These are phyloP conservation scores for Ricordea florida DNA, from an alignment of 92 coral and sea anemone species.

Conservation along the genomic window DNA sequence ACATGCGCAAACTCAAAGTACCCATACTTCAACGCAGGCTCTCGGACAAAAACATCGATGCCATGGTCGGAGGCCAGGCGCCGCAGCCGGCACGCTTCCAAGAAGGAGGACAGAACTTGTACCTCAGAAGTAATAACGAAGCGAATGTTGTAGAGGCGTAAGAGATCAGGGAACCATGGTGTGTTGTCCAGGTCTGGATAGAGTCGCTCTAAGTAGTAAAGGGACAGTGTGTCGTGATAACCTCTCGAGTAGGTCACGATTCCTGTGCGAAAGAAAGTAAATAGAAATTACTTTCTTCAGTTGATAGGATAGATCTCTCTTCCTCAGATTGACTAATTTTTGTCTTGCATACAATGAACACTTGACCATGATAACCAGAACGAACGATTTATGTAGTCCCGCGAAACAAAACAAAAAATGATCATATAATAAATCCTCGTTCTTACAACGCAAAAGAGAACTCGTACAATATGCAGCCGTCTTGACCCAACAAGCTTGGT, in stretches of 20 bases:
- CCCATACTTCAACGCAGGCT: conserved; percentile 44
- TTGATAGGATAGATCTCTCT: too few species aligned
- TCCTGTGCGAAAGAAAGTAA: conserved; percentile 34
- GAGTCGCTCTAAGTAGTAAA: conserved; percentile 62
- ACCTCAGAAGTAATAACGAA: conserved; percentile 48
- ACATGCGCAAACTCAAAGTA: conserved; percentile 72
- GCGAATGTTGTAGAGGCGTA: conserved; percentile 75
- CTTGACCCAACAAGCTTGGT: too few species aligned
- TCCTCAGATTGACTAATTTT: too few species aligned
- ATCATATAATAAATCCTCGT: too few species aligned
- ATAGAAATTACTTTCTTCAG: too few species aligned
- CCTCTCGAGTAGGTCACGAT: conserved; percentile 74
- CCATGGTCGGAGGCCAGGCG: conserved; percentile 14
- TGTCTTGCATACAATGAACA: too few species aligned
- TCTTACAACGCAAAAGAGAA: too few species aligned
- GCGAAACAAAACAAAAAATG: too few species aligned
- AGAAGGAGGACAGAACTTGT: conserved; percentile 17
- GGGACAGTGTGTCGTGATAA: conserved; percentile 74
- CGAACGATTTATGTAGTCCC: too few species aligned
- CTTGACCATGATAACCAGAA: too few species aligned
- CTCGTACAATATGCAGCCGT: too few species aligned
- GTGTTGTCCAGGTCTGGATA: conserved; percentile 36
- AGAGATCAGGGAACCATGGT: conserved; percentile 65
- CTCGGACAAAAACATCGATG: conserved; percentile 39
- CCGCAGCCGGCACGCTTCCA: conserved; percentile 55